These are phyloP conservation scores for Axinella damicornis DNA, from an alignment of 37 sponge, comb jelly and placozoan genomes.

Conservation along the genomic window DNA sequence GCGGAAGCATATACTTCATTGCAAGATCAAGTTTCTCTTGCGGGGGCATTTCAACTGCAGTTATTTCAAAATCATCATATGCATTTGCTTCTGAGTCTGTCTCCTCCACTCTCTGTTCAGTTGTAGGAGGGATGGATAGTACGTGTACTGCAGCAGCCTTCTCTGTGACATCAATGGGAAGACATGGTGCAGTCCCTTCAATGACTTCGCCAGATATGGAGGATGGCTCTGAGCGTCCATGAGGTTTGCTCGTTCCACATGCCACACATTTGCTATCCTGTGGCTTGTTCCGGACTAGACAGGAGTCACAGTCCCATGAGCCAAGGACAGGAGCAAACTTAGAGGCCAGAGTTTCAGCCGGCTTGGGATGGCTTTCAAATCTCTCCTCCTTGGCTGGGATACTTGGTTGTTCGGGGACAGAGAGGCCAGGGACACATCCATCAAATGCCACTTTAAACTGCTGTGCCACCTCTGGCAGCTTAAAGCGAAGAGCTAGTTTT, in stretches of 20 bases:
- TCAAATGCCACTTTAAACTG: constrained; percentile 78
- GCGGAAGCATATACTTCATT: constrained; percentile 53
- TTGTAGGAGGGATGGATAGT: background rate
- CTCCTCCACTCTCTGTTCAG: background rate
- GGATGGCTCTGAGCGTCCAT: background rate
- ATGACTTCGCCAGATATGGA: background rate
- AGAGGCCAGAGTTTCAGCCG: background rate
- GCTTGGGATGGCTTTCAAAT: background rate
- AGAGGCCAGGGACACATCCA: constrained; percentile 2
- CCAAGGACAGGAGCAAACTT: constrained; percentile 12
- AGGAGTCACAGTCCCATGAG: constrained; percentile 45
- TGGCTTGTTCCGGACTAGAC: constrained; percentile 35
- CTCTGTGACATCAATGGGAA: background rate
- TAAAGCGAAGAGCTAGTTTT: constrained; percentile 83
- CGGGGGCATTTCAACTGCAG: constrained; percentile 43
- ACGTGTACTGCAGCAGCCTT: background rate
- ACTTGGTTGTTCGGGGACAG: background rate
- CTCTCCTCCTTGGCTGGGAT: background rate
- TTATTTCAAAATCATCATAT: constrained; percentile 55
- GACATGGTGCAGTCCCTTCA: background rate
- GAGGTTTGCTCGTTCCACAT: constrained; percentile 38
- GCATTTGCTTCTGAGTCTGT: background rate
- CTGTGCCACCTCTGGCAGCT: constrained; percentile 65
- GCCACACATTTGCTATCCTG: constrained; percentile 30
- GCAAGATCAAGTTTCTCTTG: constrained; percentile 54